Conservation (phyloP, 2,113 vertebrate species). For the Cichladusa arquata region DNA sequence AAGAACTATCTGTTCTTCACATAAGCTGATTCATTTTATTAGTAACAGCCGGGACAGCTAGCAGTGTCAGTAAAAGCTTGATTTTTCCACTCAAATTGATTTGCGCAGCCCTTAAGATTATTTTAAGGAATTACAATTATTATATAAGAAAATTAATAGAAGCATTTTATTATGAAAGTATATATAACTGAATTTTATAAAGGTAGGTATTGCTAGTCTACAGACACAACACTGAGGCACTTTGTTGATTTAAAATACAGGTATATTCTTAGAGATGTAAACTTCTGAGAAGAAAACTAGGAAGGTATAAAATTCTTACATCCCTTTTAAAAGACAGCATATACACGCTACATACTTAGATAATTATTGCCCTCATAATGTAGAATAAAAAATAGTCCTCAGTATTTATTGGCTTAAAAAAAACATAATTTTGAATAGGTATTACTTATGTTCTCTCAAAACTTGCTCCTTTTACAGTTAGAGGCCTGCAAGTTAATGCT, state of each 20-base stretch:
- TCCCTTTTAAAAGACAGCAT: not conserved
- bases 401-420: not conserved
- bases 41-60: not conserved
- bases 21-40: not conserved
- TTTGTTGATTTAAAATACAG: not conserved
- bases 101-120: not conserved
- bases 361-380: not conserved
- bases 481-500: not conserved
- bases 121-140: not conserved
- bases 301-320: not conserved
- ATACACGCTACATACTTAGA: not conserved
- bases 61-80: not conserved
- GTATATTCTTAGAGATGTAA: not conserved
- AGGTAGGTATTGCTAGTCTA: not conserved
- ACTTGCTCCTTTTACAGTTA: not conserved
- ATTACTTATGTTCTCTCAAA: not conserved
- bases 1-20: not conserved
- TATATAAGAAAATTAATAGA: not conserved
- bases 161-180: not conserved
- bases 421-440: not conserved
- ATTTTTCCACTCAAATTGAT: not conserved
- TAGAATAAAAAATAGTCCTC: not conserved
- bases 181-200: not conserved
- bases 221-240: not conserved
- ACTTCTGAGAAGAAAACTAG: not conserved